phyloP scores from a whole-genome alignment of 1,140 invertebrate genomes.

The Diabrotica undecimpunctata region DNA sequence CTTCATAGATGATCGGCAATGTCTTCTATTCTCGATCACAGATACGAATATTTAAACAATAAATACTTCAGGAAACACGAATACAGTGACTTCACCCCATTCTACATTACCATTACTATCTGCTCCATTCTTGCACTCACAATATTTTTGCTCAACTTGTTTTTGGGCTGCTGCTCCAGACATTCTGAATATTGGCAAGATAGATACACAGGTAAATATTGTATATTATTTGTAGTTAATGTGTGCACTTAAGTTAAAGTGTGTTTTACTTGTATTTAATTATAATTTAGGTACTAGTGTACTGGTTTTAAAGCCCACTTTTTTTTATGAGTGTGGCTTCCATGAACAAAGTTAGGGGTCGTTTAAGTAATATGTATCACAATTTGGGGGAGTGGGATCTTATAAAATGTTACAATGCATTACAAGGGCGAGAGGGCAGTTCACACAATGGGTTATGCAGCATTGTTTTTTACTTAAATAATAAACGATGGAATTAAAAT shows the following conservation, averaged over 20 bases:
- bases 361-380: too few species aligned
- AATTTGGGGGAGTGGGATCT: too few species aligned
- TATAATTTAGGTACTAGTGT: too few species aligned
- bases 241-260: too few species aligned
- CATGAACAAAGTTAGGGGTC: too few species aligned
- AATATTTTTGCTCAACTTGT: conserved; percentile 70
- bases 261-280: too few species aligned
- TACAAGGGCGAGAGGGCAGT: too few species aligned
- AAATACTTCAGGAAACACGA: conserved; percentile 60
- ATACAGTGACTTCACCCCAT: conserved; percentile 55
- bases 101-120: conserved; percentile 72
- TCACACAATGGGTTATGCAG: too few species aligned
- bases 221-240: conserved; percentile 13
- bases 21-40: conserved; percentile 49
- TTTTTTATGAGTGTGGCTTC: background rate
- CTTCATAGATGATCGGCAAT: conserved; percentile 24
- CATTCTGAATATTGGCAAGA: conserved; percentile 78
- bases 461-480: too few species aligned
- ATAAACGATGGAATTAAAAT: too few species aligned
- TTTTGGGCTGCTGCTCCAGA: conserved; percentile 74
- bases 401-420: too few species aligned
- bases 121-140: conserved; percentile 66
- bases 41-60: conserved; percentile 62
- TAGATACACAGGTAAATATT: conserved; percentile 66
- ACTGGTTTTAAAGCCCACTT: too few species aligned